Evolutionary conservation across 2,113 vertebrate genomes (phyloP).

Genomic region (Romanogobio albipinnatus): DNA sequence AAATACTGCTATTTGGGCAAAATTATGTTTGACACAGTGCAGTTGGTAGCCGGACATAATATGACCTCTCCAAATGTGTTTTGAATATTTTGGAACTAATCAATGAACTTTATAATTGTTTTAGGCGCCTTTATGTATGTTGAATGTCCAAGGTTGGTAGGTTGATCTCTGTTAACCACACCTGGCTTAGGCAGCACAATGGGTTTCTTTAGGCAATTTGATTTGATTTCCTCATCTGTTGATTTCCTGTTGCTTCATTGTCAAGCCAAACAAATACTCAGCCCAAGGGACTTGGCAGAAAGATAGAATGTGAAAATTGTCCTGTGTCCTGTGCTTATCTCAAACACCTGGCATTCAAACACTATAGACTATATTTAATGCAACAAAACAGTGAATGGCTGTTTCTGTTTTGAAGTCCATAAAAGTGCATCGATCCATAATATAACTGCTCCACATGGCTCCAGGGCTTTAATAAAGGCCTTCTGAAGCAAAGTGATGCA

Average conservation of each 20-base stretch:
- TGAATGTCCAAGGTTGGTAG: constrained; percentile 2
- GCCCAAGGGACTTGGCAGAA: constrained; percentile 16
- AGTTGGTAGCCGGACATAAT: constrained; percentile 16
- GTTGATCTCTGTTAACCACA: constrained; percentile 11
- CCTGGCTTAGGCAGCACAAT: constrained; percentile 1
- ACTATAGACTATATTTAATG: not conserved
- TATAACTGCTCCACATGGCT: too few species aligned
- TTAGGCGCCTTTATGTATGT: not conserved
- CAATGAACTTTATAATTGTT: not conserved
- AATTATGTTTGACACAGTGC: not conserved
- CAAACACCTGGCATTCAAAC: not conserved
- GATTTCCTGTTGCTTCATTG: constrained; percentile 23
- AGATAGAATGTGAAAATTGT: not conserved
- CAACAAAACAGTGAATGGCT: not conserved
- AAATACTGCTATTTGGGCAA: not conserved
- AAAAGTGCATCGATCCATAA: too few species aligned
- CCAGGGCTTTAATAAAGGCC: too few species aligned
- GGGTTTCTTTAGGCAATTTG: not conserved
- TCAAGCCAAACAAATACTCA: constrained; percentile 26
- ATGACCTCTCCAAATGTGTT: constrained; percentile 1
- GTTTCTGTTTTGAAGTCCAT: too few species aligned
- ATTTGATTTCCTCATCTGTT: constrained; percentile 10
- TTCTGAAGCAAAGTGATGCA: too few species aligned
- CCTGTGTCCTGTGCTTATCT: constrained; percentile 55
- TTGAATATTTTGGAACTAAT: not conserved